Evolutionary conservation across 2,888 invertebrate species (phyloP).

Genomic region (Gerris lacustris): DNA sequence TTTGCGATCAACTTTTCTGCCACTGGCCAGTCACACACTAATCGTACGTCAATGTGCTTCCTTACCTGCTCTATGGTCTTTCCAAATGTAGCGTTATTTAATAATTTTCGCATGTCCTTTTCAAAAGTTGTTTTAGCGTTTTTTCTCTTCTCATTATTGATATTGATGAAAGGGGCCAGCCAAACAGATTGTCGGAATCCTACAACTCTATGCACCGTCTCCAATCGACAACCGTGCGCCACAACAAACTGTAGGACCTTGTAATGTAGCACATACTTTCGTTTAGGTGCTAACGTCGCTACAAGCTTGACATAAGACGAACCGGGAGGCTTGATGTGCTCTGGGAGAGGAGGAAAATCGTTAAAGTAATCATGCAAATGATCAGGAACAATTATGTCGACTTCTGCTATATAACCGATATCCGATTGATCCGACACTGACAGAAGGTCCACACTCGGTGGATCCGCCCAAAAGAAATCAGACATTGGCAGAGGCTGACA

Average conservation of each 20-base stretch:
- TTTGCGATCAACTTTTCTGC: conserved; percentile 14
- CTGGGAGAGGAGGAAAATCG: conserved; percentile 17
- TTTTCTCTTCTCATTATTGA: conserved; percentile 24
- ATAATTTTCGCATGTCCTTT: conserved; percentile 33
- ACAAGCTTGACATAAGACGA: conserved; percentile 17
- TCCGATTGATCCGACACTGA: conserved; percentile 11
- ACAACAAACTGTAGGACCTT: conserved; percentile 13
- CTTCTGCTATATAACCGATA: conserved; percentile 19
- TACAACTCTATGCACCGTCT: conserved; percentile 32
- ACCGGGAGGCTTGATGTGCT: conserved; percentile 15
- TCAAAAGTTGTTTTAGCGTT: conserved; percentile 34
- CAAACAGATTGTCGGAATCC: conserved; percentile 32
- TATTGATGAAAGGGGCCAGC: conserved; percentile 31
- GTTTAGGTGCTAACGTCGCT: conserved; percentile 16
- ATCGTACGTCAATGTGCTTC: conserved; percentile 14
- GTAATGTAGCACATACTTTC: conserved; percentile 17
- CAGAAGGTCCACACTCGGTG: conserved; percentile 8
- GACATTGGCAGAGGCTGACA: conserved; percentile 10
- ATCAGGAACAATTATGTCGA: conserved; percentile 21
- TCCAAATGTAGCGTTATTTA: background rate
- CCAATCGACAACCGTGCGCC: conserved; percentile 29
- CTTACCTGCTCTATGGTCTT: conserved; percentile 10
- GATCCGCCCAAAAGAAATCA: conserved; percentile 20
- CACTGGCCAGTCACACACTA: conserved; percentile 13
- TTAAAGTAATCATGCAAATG: background rate